phyloP scores from a whole-genome alignment of 1,140 invertebrate genomes.

The Ceratoteleas bidentatus region DNA sequence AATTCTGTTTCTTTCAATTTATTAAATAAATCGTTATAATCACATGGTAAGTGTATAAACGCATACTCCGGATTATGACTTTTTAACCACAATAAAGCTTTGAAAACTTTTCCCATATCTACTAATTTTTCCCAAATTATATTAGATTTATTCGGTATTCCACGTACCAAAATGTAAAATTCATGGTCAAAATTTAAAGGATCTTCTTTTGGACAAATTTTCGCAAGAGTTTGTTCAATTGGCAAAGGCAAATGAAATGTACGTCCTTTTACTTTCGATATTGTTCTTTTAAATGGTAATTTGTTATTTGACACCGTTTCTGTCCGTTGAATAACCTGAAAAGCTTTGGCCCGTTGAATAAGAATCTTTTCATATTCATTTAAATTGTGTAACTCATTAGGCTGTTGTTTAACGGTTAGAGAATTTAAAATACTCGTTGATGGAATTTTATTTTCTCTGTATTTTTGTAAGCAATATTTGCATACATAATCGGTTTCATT shows the following conservation, averaged over 20 bases:
- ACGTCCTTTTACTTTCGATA: slow-evolving; percentile 66
- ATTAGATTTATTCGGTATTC: slow-evolving; percentile 18
- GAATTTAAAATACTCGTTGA: slow-evolving; percentile 21
- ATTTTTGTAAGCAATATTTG: slow-evolving; percentile 44
- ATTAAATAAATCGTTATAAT: slow-evolving; percentile 6
- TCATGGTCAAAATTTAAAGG: slow-evolving; percentile 63
- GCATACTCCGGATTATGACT: not conserved
- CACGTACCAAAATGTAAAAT: slow-evolving; percentile 15
- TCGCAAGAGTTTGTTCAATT: slow-evolving; percentile 66
- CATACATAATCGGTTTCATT: slow-evolving; percentile 36
- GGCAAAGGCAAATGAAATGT: slow-evolving; percentile 71
- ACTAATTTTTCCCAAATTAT: slow-evolving; percentile 28
- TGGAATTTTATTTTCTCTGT: slow-evolving; percentile 33
- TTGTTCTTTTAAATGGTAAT: slow-evolving; percentile 51
- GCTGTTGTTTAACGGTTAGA: slow-evolving; percentile 14
- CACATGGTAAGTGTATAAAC: not conserved
- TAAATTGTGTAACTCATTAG: slow-evolving; percentile 34
- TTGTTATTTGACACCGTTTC: slow-evolving; percentile 68
- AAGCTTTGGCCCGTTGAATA: slow-evolving; percentile 48
- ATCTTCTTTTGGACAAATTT: slow-evolving; percentile 44
- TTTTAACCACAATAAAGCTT: slow-evolving; percentile 5
- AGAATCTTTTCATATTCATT: slow-evolving; percentile 67
- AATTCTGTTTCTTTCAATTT: slow-evolving; percentile 16
- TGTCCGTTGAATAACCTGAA: slow-evolving; percentile 69
- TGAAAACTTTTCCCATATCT: slow-evolving; percentile 19